Evolutionary conservation across 2,797 vertebrate species (phyloP).

Genomic region (Enoplosus armatus): DNA sequence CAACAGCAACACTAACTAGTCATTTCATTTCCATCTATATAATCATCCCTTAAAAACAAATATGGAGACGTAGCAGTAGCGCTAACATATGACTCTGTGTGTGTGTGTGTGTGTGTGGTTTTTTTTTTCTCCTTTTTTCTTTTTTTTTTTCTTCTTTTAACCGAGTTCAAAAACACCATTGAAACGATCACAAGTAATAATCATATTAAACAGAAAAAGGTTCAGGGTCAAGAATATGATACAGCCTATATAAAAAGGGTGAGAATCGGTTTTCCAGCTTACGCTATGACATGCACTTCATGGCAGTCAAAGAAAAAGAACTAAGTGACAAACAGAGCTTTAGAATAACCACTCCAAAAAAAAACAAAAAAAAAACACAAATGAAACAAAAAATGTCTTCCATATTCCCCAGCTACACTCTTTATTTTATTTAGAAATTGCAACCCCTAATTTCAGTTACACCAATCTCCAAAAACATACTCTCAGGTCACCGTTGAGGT

Average conservation of each 20-base stretch:
- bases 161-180: constrained; percentile 66
- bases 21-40: constrained; percentile 31
- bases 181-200: constrained; percentile 74
- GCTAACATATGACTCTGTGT: constrained; percentile 54
- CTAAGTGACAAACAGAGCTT: constrained; percentile 33
- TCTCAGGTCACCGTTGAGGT: neutral
- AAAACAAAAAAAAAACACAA: no score
- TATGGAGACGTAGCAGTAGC: constrained; percentile 46
- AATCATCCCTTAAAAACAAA: constrained; percentile 55
- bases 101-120: no score
- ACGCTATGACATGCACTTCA: constrained; percentile 65
- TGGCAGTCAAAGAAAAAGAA: constrained; percentile 55
- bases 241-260: constrained; percentile 63
- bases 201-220: constrained; percentile 67
- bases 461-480: neutral
- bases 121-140: no score
- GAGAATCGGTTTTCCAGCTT: constrained; percentile 56
- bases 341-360: constrained; percentile 35
- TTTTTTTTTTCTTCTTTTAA: no score
- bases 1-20: constrained; percentile 20
- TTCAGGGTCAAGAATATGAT: constrained; percentile 65
- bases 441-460: neutral
- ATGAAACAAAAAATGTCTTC: no score
- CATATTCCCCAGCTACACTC: constrained; percentile 26
- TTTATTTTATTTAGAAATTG: constrained; percentile 1